Percentiles rank a stretch among this genome's conserved stretches.
These are phyloP conservation scores for Allophyes oxyacanthae DNA, from an alignment of 2,888 invertebrate genomes.

Conservation along the genomic window DNA sequence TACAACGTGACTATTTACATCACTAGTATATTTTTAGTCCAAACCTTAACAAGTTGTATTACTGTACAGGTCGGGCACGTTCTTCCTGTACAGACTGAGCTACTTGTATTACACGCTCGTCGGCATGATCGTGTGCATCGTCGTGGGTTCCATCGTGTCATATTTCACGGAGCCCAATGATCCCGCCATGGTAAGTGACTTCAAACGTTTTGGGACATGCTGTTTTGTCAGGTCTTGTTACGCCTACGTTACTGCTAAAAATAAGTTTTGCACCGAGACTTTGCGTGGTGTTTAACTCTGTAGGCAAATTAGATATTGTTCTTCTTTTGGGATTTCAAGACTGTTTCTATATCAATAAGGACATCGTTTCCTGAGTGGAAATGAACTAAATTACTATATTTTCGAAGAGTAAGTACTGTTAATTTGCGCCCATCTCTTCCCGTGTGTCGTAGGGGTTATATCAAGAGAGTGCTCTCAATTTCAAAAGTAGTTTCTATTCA, in stretches of 20 bases:
- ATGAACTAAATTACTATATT: too few relatives aligned
- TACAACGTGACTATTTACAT: slow-evolving; percentile 8
- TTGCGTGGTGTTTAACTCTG: background rate
- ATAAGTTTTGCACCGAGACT: slow-evolving; percentile 1
- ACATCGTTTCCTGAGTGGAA: too few relatives aligned
- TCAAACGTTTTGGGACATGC: slow-evolving; percentile 34
- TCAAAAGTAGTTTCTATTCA: too few relatives aligned
- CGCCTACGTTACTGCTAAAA: slow-evolving; percentile 17
- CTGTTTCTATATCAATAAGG: too few relatives aligned
- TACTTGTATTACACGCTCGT: slow-evolving; percentile 94
- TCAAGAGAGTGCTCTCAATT: too few relatives aligned
- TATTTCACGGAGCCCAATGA: slow-evolving; percentile 91
- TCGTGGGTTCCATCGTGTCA: slow-evolving; percentile 91
- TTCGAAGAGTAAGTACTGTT: too few relatives aligned
- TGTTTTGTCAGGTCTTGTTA: slow-evolving; percentile 11
- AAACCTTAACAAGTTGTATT: slow-evolving; percentile 29
- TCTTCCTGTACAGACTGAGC: slow-evolving; percentile 91
- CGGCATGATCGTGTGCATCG: slow-evolving; percentile 91
- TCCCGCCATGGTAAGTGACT: slow-evolving; percentile 82
- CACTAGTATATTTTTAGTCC: slow-evolving; percentile 35
- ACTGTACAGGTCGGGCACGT: slow-evolving; percentile 87
- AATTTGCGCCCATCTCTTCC: too few relatives aligned
- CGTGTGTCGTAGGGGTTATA: too few relatives aligned
- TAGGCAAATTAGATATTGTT: too few relatives aligned
- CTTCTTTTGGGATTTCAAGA: too few relatives aligned